Percentiles rank a stretch among this genome's conserved stretches.
phyloP scores from a whole-genome alignment of 2,888 invertebrate species.

The Caenorhabditis drosophilae region DNA sequence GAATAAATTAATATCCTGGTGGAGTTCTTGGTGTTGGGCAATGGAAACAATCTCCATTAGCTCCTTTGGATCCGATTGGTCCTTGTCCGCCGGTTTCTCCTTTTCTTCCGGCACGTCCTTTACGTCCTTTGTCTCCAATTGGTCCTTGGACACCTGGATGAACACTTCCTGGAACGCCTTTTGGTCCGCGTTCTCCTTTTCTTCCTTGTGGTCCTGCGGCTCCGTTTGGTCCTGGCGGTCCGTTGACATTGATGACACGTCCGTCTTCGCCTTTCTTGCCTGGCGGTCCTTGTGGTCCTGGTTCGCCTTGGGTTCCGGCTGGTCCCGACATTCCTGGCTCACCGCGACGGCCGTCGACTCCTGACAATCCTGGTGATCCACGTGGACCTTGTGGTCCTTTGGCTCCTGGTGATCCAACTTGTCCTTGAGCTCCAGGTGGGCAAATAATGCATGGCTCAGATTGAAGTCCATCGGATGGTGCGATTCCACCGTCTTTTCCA shows the following conservation, averaged over 20 bases:
- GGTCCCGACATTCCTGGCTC: constrained; percentile 65
- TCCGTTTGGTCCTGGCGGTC: constrained; percentile 46
- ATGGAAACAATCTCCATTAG: constrained; percentile 55
- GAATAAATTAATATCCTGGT: constrained; percentile 50
- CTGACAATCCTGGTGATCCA: constrained; percentile 54
- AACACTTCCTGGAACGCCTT: constrained; percentile 48
- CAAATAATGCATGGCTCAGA: constrained; percentile 64
- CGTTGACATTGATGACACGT: constrained; percentile 41
- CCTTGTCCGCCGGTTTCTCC: constrained; percentile 56
- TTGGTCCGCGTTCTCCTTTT: constrained; percentile 53
- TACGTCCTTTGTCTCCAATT: constrained; percentile 44
- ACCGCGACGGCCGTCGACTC: constrained; percentile 60
- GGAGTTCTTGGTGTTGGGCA: constrained; percentile 59
- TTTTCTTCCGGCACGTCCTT: constrained; percentile 51
- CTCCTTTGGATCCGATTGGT: constrained; percentile 44
- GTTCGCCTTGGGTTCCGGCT: constrained; percentile 54
- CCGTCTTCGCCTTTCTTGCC: constrained; percentile 54
- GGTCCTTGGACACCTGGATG: constrained; percentile 53
- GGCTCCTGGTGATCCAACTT: constrained; percentile 54
- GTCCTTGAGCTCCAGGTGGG: constrained; percentile 60
- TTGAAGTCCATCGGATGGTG: constrained; percentile 36
- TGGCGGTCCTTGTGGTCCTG: constrained; percentile 44
- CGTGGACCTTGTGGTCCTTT: constrained; percentile 61
- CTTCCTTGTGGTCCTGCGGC: constrained; percentile 46
- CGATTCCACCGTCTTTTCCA: constrained; percentile 66